These are phyloP conservation scores for Drosophila borealis DNA, from an alignment of 2,888 invertebrate species.

Conservation along the genomic window DNA sequence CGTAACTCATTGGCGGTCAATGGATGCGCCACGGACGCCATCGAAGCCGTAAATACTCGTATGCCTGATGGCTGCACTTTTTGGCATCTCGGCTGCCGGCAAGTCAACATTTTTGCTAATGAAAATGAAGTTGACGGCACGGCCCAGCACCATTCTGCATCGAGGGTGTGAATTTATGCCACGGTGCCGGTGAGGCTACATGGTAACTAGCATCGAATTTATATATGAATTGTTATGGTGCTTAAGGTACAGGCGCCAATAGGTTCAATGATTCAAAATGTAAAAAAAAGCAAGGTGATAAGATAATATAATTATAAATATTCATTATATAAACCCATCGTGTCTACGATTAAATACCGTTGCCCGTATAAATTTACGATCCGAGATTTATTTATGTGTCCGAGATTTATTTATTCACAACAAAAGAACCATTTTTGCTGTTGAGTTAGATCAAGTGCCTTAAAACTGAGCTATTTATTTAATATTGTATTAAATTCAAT, in stretches of 20 bases:
- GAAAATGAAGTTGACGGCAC: slow-evolving; percentile 57
- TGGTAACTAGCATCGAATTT: slow-evolving; percentile 3
- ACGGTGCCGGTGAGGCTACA: slow-evolving; percentile 40
- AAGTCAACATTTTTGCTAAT: slow-evolving; percentile 64
- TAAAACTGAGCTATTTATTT: too few species aligned
- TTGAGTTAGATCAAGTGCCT: too few species aligned
- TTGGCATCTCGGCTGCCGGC: slow-evolving; percentile 63
- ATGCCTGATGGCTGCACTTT: slow-evolving; percentile 68
- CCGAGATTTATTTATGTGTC: too few species aligned
- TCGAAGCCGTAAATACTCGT: slow-evolving; percentile 62
- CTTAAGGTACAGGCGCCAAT: not conserved
- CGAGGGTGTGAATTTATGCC: slow-evolving; percentile 61
- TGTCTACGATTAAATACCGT: too few species aligned
- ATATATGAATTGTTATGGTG: slow-evolving; percentile 20
- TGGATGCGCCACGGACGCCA: slow-evolving; percentile 42
- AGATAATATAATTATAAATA: not conserved
- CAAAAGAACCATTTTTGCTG: too few species aligned
- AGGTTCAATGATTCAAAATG: not conserved
- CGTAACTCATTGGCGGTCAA: slow-evolving; percentile 55
- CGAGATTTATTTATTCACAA: too few species aligned
- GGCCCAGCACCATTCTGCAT: slow-evolving; percentile 12
- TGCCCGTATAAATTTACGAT: too few species aligned
- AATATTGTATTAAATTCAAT: too few species aligned
- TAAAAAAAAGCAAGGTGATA: not conserved
- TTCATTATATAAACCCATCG: too few species aligned